Evolutionary conservation across 2,797 vertebrate species (phyloP), one percentile per base, ranked within the genome.

Genomic region (Mustela erminea): DNA sequence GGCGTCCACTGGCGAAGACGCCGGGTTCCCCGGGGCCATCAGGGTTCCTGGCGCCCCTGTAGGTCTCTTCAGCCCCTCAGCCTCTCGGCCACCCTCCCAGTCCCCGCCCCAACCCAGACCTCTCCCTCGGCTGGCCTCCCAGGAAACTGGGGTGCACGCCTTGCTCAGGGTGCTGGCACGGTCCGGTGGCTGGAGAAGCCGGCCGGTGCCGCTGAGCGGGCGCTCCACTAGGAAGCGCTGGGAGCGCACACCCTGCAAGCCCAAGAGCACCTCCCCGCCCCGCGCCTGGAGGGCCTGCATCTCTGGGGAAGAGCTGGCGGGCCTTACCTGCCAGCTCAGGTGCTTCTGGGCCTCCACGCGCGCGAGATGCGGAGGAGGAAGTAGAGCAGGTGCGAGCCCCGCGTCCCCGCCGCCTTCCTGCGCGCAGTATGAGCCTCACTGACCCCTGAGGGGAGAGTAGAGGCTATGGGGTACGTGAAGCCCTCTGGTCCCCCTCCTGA

Each of bases 361-460:
- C 99, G 99, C 78, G 99, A 99, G 87, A 99, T 99, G 98, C 99
- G 99, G 97, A 99, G 99, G 0, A 99, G 99, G 98, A 98, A 99
- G 97, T 99, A 99, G 46, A 99, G 99, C 96, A 99, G 99, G 81
- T 99, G 99, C 1, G 97, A 98, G 95, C 99, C 99, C 0, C 97
- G 98, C 99, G 99, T 99, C 94, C 87, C 97, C 64, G 1, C 1
- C 0, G 13, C 88, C 7, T 64, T 11, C 32, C 29, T 1, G 84
- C 90, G 2, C 4, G 0, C 0, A 0, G 20, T 56, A 35, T 1
- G 38, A 32, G 0, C 25, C 70, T 68, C 29, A 1, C 38, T n/a
- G 60, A 11, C 2, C 95, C 52, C n/a, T 68, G 60, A 23, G 2
- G 35, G 46, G 2, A 83, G 29, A 23, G 35, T 56, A n/a, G 29